Evolutionary conservation across 2,888 invertebrate species (phyloP).

Genomic region (Eupithecia inturbata): DNA sequence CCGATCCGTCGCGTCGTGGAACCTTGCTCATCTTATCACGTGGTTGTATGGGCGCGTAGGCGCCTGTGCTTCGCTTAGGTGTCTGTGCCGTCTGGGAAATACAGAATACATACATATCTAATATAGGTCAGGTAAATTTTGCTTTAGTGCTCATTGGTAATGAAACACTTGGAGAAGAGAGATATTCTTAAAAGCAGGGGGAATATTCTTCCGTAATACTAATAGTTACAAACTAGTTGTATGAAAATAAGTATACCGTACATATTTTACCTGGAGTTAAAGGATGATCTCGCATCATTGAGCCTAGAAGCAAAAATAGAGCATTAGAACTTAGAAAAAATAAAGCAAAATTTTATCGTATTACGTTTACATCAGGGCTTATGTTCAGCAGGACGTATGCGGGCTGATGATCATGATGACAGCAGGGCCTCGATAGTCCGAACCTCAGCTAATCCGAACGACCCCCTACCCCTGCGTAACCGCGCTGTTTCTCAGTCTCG

Average conservation of each 20-base stretch:
- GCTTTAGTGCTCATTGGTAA: background rate
- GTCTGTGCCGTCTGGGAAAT: conserved; percentile 69
- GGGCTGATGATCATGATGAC: too few relatives aligned
- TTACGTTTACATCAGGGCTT: too few relatives aligned
- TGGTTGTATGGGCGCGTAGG: conserved; percentile 45
- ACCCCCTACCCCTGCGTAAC: too few relatives aligned
- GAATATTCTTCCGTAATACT: background rate
- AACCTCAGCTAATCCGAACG: too few relatives aligned
- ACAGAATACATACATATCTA: background rate
- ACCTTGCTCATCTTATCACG: conserved; percentile 79
- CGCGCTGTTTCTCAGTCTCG: too few relatives aligned
- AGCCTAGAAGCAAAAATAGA: conserved; percentile 78
- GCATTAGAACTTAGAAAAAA: too few relatives aligned
- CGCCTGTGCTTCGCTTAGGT: conserved; percentile 61
- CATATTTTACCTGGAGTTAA: conserved; percentile 76
- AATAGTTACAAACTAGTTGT: too few relatives aligned
- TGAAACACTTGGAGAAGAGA: too few relatives aligned
- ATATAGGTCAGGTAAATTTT: background rate
- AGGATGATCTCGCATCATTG: conserved; percentile 81
- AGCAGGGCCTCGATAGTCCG: too few relatives aligned
- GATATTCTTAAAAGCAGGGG: background rate
- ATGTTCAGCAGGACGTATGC: too few relatives aligned
- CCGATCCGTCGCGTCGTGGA: conserved; percentile 54
- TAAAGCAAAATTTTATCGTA: too few relatives aligned
- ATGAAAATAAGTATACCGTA: too few relatives aligned